Percentiles rank a stretch among this genome's conserved stretches.
Evolutionary conservation across 2,888 invertebrate genomes (phyloP).

Genomic region (Drosophila mulleri): DNA sequence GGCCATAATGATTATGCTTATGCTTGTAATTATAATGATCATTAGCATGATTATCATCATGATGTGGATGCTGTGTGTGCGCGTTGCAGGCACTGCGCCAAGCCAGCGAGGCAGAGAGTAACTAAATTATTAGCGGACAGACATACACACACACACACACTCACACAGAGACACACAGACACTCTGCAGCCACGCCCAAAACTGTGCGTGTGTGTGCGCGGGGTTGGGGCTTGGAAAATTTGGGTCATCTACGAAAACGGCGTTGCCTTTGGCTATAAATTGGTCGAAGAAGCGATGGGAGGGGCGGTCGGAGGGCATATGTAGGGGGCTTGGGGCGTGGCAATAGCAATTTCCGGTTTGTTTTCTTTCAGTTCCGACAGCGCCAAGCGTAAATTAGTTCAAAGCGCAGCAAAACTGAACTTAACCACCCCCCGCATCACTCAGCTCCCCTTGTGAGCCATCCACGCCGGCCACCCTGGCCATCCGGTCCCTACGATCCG

Average conservation of each 20-base stretch:
- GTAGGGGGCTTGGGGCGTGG: conserved; percentile 42
- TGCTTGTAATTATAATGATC: conserved; percentile 41
- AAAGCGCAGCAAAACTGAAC: conserved; percentile 66
- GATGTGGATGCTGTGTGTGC: conserved; percentile 18
- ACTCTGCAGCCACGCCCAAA: conserved; percentile 27
- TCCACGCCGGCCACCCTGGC: background rate
- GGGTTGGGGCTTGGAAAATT: conserved; percentile 34
- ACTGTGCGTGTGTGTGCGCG: conserved; percentile 18
- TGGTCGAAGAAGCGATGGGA: background rate
- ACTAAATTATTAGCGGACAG: conserved; percentile 74
- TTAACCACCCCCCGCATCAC: background rate
- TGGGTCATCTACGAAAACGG: conserved; percentile 53
- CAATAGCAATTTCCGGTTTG: conserved; percentile 79
- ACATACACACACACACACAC: conserved; percentile 24
- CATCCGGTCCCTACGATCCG: conserved; percentile 8
- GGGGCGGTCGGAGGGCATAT: background rate
- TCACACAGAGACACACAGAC: conserved; percentile 8
- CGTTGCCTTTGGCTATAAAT: conserved; percentile 34
- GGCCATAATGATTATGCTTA: conserved; percentile 41
- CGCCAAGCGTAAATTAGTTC: conserved; percentile 74
- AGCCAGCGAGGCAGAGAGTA: conserved; percentile 47
- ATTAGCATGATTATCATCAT: conserved; percentile 26
- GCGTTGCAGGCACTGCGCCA: conserved; percentile 55
- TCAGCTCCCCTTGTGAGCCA: background rate
- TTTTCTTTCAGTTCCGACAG: conserved; percentile 78